phyloP scores from a whole-genome alignment of 2,113 vertebrate genomes.

The Myrmecobius fasciatus region DNA sequence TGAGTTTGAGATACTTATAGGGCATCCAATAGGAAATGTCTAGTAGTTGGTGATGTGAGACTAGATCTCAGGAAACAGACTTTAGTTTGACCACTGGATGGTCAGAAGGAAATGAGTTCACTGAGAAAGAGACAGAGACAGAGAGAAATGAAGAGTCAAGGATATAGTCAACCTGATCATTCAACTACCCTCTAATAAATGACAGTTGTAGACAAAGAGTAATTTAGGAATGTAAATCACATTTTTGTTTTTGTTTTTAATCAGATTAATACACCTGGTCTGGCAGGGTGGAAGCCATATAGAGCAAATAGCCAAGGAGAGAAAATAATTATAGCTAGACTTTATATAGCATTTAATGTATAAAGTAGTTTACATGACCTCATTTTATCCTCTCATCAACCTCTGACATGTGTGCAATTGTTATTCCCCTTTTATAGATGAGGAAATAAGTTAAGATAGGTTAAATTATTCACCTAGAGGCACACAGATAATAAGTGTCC shows the following conservation, averaged over 20 bases:
- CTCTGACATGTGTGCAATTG: not conserved
- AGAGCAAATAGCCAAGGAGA: constrained; percentile 19
- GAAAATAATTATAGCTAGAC: not conserved
- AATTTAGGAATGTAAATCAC: not conserved
- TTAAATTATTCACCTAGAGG: not conserved
- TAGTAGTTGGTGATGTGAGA: not conserved
- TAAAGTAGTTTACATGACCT: not conserved
- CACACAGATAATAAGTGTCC: not conserved
- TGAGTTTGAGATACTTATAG: not conserved
- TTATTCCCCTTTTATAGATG: not conserved
- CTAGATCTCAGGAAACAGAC: not conserved
- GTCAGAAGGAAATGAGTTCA: not conserved
- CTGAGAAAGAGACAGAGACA: no score
- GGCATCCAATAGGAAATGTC: no score
- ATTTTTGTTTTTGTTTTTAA: not conserved
- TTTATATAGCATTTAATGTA: not conserved
- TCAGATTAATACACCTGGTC: not conserved
- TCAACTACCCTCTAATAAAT: not conserved
- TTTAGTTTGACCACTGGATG: no score
- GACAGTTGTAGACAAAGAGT: constrained; percentile 10
- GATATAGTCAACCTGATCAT: not conserved
- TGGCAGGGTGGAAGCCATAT: not conserved
- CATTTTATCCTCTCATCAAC: not conserved
- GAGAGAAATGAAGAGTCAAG: no score
- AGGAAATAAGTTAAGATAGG: not conserved